A percentile compares a stretch with the other conserved stretches of the same genome.
phyloP scores from a whole-genome alignment of 2,888 invertebrate genomes.

The Amphimallon solstitiale region DNA sequence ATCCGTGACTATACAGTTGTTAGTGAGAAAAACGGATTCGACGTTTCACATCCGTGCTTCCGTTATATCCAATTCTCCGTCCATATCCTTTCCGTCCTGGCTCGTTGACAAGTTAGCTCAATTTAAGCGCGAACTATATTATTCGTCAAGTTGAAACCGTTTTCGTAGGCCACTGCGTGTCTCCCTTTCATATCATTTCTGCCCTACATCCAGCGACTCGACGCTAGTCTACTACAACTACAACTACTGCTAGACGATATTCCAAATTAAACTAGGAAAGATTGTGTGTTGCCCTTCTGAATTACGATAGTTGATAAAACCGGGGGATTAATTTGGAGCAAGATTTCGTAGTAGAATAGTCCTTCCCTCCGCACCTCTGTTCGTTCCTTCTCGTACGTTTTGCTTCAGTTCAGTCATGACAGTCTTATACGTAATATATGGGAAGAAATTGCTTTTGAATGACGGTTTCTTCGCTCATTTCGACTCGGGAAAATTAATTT shows the following conservation, averaged over 20 bases:
- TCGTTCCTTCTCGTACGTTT: conserved; percentile 20
- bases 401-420: conserved; percentile 25
- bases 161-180: conserved; percentile 25
- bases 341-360: conserved; percentile 25
- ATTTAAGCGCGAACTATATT: conserved; percentile 51
- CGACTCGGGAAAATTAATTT: conserved; percentile 35
- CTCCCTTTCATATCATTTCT: conserved; percentile 18
- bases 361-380: conserved; percentile 7
- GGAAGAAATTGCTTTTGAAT: conserved; percentile 37
- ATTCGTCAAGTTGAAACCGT: conserved; percentile 47
- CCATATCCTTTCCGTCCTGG: conserved; percentile 26
- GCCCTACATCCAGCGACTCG: background rate
- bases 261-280: conserved; percentile 45
- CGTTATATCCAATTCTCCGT: conserved; percentile 8
- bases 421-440: conserved; percentile 12
- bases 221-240: background rate
- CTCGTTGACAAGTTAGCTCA: conserved; percentile 53
- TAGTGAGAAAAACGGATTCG: conserved; percentile 33
- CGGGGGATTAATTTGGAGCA: conserved; percentile 42
- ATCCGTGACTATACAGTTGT: conserved; percentile 43
- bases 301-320: conserved; percentile 42
- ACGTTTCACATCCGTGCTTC: conserved; percentile 26
- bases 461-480: conserved; percentile 25
- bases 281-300: conserved; percentile 43
- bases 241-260: conserved; percentile 39